A percentile compares a stretch with the other conserved stretches of the same genome.
These are phyloP conservation scores for Drosophila micromelanica DNA, from an alignment of 1,140 invertebrate genomes.

Conservation along the genomic window DNA sequence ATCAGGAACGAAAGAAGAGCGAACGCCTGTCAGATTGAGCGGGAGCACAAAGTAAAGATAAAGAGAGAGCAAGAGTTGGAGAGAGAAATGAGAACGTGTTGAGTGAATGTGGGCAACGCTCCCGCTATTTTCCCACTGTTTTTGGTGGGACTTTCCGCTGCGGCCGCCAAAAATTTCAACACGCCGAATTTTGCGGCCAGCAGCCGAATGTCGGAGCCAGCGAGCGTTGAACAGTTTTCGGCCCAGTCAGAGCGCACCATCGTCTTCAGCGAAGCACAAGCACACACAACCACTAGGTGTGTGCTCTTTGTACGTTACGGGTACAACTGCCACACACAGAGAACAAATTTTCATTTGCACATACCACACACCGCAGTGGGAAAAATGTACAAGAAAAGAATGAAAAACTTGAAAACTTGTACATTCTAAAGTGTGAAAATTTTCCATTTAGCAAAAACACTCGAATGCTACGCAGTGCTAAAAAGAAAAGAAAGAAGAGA, in stretches of 20 bases:
- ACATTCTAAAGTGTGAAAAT: conserved; percentile 50
- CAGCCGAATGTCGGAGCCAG: conserved; percentile 43
- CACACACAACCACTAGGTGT: conserved; percentile 74
- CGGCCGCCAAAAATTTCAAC: conserved; percentile 53
- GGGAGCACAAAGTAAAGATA: conserved; percentile 7
- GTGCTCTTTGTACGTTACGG: conserved; percentile 80
- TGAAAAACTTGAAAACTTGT: conserved; percentile 58
- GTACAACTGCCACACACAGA: conserved; percentile 57
- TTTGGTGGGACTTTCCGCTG: conserved; percentile 54
- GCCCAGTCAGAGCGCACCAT: conserved; percentile 75
- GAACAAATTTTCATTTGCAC: conserved; percentile 55
- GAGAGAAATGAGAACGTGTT: conserved; percentile 6
- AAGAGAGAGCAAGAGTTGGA: conserved; percentile 3
- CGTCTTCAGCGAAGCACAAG: conserved; percentile 78
- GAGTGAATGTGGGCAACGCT: conserved; percentile 25
- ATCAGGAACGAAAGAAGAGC: conserved; percentile 8
- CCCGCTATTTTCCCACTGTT: conserved; percentile 69
- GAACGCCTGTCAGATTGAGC: conserved; percentile 2
- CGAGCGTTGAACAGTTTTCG: conserved; percentile 47
- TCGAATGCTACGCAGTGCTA: conserved; percentile 18
- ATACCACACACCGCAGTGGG: conserved; percentile 38
- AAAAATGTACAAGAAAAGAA: conserved; percentile 58
- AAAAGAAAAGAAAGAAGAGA: conserved; percentile 21
- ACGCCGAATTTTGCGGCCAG: conserved; percentile 47
- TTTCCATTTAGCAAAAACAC: conserved; percentile 41